phyloP scores from a whole-genome alignment of 2,797 vertebrate species.

The Myripristis jacobus region DNA sequence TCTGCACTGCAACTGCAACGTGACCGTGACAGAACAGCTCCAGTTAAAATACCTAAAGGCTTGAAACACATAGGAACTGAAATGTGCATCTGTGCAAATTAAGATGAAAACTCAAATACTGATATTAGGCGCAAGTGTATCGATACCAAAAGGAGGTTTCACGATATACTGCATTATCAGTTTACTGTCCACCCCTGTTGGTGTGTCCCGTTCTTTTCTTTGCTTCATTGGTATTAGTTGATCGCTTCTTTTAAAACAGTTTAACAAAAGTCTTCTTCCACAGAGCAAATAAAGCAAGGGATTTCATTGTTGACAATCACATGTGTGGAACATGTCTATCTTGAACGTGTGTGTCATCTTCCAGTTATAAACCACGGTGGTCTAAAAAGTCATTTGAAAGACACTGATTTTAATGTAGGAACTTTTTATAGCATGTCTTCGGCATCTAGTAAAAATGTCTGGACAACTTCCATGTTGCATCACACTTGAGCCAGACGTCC shows the following conservation, averaged over 20 bases:
- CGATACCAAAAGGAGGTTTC: too few relatives aligned
- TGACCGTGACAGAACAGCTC: too few relatives aligned
- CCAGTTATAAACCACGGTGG: conserved; percentile 39
- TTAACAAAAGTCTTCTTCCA: conserved; percentile 36
- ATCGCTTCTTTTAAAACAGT: conserved; percentile 49
- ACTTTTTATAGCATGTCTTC: conserved; percentile 21
- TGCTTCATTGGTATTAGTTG: conserved; percentile 32
- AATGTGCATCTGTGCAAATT: too few relatives aligned
- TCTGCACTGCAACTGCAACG: too few relatives aligned
- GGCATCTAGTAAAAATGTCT: conserved; percentile 19
- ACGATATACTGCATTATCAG: too few relatives aligned
- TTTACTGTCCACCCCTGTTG: too few relatives aligned
- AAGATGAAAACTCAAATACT: too few relatives aligned
- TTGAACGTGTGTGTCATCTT: conserved; percentile 10
- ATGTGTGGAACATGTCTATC: conserved; percentile 36
- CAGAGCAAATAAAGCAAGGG: conserved; percentile 47
- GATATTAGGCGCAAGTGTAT: too few relatives aligned
- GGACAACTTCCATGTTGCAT: conserved; percentile 32
- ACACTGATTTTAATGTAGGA: conserved; percentile 22
- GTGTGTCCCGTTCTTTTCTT: conserved; percentile 12
- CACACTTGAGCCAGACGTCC: conserved; percentile 30
- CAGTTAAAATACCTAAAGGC: too few relatives aligned
- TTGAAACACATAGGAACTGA: too few relatives aligned
- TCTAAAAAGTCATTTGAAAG: conserved; percentile 32
- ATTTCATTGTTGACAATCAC: conserved; percentile 41